Conservation (phyloP, 2,797 vertebrate genomes). For the Leptoclinus maculatus region DNA sequence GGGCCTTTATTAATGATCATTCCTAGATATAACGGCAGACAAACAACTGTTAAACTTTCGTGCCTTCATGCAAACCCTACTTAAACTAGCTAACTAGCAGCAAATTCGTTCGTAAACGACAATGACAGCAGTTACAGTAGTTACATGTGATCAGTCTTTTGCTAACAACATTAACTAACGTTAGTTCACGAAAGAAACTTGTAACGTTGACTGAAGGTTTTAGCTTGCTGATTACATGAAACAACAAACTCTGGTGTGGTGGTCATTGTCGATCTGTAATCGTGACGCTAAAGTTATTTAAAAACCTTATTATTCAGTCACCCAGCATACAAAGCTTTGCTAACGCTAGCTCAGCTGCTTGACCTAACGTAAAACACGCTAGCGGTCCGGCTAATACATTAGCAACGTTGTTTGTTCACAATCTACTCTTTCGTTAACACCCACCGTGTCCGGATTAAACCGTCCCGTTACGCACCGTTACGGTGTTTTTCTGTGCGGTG, state of each 20-base stretch:
- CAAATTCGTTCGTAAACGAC: not conserved
- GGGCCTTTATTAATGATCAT: not conserved
- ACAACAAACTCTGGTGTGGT: not conserved
- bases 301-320: not conserved
- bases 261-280: not conserved
- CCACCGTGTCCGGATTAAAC: constrained; percentile 39
- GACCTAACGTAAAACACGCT: constrained; percentile 35
- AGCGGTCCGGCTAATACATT: constrained; percentile 65
- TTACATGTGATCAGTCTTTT: not conserved
- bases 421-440: constrained; percentile 32
- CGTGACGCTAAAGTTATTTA: not conserved
- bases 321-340: constrained; percentile 15
- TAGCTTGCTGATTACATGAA: not conserved
- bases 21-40: not conserved
- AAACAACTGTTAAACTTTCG: not conserved
- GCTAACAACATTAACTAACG: constrained; percentile 21
- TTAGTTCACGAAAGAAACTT: not conserved
- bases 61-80: not conserved
- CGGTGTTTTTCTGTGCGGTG: not conserved
- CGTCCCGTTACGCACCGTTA: not conserved
- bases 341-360: constrained; percentile 56
- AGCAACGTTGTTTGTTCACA: constrained; percentile 71
- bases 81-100: not conserved
- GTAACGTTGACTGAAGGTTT: accelerated
- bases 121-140: constrained; percentile 12